Evolutionary conservation across 2,888 invertebrate genomes (phyloP).

Genomic region (Tenthredo scrophulariae): DNA sequence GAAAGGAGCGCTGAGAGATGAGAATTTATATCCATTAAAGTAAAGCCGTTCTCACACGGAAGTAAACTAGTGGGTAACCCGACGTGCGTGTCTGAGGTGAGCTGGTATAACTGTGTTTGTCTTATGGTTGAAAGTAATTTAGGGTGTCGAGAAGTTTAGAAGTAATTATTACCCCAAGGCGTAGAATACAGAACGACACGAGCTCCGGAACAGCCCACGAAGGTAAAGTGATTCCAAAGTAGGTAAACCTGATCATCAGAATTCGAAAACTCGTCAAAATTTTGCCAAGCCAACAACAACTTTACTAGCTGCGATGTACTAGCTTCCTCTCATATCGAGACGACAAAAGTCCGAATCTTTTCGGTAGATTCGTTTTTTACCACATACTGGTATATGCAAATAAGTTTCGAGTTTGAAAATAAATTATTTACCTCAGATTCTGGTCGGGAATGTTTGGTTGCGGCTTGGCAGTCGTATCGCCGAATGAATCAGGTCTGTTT

Average conservation of each 20-base stretch:
- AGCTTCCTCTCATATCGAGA: neutral
- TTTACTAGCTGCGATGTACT: neutral
- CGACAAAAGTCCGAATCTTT: neutral
- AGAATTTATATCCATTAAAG: neutral
- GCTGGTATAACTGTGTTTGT: conserved; percentile 24
- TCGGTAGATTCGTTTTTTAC: neutral
- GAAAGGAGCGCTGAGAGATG: neutral
- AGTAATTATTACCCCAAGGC: conserved; percentile 15
- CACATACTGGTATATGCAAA: neutral
- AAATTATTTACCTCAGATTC: too few species aligned
- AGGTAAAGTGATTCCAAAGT: conserved; percentile 8
- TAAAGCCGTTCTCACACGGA: neutral
- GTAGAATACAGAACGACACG: conserved; percentile 1
- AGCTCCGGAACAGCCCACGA: neutral
- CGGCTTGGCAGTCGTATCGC: neutral
- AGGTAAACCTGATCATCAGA: conserved; percentile 18
- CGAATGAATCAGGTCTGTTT: neutral
- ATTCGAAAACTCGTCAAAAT: neutral
- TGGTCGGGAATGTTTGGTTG: neutral
- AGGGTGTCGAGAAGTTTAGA: conserved; percentile 30
- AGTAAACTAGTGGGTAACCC: neutral
- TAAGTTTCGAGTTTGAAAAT: neutral
- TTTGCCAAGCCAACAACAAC: conserved; percentile 16
- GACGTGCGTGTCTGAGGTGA: conserved; percentile 16
- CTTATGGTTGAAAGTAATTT: conserved; percentile 38